Conservation (phyloP, 2,113 vertebrate genomes). For the Antennarius striatus region DNA sequence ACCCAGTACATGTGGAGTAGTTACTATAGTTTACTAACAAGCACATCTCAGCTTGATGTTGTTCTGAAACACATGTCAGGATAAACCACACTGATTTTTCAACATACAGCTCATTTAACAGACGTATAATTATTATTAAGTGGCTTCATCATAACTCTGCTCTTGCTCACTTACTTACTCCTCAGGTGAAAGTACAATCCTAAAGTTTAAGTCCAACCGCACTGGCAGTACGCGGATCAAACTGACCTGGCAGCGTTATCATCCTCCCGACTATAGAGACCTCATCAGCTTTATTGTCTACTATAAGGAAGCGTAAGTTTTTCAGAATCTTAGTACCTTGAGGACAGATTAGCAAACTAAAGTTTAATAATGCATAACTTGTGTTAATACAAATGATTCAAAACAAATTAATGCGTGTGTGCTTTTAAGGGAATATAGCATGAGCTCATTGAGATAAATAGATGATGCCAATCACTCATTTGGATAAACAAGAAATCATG, state of each 20-base stretch:
- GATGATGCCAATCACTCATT: too few species aligned
- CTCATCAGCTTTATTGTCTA: slow-evolving; percentile 98
- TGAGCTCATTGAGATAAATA: too few species aligned
- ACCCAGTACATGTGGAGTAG: slow-evolving; percentile 19
- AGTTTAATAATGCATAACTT: too few species aligned
- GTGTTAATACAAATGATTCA: too few species aligned
- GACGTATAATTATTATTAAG: background rate
- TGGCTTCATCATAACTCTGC: background rate
- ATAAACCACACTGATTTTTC: slow-evolving; percentile 18
- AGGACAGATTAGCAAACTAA: too few species aligned
- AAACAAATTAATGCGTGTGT: too few species aligned
- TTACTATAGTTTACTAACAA: slow-evolving; percentile 14
- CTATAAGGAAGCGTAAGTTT: slow-evolving; percentile 97
- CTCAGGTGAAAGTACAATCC: slow-evolving; percentile 88
- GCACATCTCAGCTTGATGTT: slow-evolving; percentile 22
- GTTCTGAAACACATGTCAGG: slow-evolving; percentile 13
- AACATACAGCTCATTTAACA: background rate
- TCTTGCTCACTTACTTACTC: background rate
- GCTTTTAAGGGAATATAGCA: too few species aligned
- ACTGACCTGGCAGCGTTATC: slow-evolving; percentile 91
- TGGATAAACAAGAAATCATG: too few species aligned
- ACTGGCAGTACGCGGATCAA: slow-evolving; percentile 90
- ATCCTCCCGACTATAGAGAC: slow-evolving; percentile 90
- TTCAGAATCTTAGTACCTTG: background rate
- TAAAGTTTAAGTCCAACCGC: slow-evolving; percentile 89